A percentile compares a stretch with the other conserved stretches of the same genome.
These are phyloP conservation scores for Catotricha subobsoleta DNA, from an alignment of 2,888 invertebrate genomes.

Conservation along the genomic window DNA sequence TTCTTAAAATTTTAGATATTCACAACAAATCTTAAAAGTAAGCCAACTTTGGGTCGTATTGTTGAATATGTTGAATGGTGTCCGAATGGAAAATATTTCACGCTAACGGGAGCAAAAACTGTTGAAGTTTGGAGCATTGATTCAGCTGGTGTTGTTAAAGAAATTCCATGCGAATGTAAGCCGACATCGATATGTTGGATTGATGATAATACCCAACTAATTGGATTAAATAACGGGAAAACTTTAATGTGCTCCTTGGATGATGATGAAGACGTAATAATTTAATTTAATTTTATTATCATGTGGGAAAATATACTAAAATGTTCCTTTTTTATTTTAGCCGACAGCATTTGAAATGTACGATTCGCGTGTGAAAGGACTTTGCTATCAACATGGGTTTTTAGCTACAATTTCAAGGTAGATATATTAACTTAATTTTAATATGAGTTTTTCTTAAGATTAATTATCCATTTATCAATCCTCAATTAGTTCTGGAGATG, in stretches of 20 bases:
- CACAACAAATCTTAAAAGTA: slow-evolving; percentile 29
- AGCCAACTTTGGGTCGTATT: slow-evolving; percentile 29
- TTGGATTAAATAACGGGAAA: slow-evolving; percentile 59
- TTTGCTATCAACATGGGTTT: slow-evolving; percentile 36
- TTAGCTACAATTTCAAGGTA: slow-evolving; percentile 51
- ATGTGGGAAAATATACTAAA: not conserved
- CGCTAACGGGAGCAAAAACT: slow-evolving; percentile 48
- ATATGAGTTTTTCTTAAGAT: not conserved
- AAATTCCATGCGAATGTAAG: slow-evolving; percentile 47
- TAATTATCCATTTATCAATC: not conserved
- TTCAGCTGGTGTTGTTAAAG: slow-evolving; percentile 51
- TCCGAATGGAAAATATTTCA: slow-evolving; percentile 57
- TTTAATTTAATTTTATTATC: not conserved
- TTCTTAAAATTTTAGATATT: not conserved
- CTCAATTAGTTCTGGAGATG: slow-evolving; percentile 51
- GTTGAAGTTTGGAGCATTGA: slow-evolving; percentile 69
- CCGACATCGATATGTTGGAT: slow-evolving; percentile 55
- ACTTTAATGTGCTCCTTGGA: slow-evolving; percentile 22
- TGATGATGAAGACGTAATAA: slow-evolving; percentile 23
- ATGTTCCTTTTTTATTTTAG: not conserved
- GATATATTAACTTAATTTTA: not conserved
- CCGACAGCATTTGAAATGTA: slow-evolving; percentile 35
- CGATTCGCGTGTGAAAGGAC: slow-evolving; percentile 47
- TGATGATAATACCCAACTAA: slow-evolving; percentile 39
- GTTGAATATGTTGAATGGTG: slow-evolving; percentile 48